Evolutionary conservation across 2,888 invertebrate species (phyloP).

Genomic region (Amiota minor): DNA sequence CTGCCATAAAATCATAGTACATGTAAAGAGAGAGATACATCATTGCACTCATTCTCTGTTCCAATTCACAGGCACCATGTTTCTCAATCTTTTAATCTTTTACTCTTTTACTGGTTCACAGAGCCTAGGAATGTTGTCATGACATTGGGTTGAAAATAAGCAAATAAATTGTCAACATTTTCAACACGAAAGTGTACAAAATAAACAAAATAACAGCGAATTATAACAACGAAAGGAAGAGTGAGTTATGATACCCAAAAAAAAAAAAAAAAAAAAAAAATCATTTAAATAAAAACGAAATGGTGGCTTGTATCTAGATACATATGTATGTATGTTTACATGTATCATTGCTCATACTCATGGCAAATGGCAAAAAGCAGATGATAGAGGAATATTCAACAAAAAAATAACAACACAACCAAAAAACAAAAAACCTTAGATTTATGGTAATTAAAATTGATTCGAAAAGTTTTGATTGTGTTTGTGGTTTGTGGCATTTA

Average conservation of each 20-base stretch:
- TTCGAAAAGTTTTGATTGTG: conserved; percentile 68
- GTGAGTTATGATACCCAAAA: not conserved
- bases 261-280: not conserved
- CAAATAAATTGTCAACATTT: conserved; percentile 49
- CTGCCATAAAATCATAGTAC: conserved; percentile 11
- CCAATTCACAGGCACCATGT: too few species aligned
- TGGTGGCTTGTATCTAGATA: conserved; percentile 4
- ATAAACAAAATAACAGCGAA: conserved; percentile 43
- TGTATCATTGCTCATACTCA: not conserved
- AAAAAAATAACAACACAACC: conserved; percentile 54
- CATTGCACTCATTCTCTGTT: not conserved
- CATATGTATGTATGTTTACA: not conserved
- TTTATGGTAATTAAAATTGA: conserved; percentile 70
- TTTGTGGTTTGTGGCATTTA: conserved; percentile 46
- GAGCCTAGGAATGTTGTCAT: conserved; percentile 40
- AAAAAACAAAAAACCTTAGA: conserved; percentile 20
- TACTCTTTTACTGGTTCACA: not conserved
- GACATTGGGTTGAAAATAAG: conserved; percentile 33
- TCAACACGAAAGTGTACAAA: conserved; percentile 40
- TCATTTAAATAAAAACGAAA: conserved; percentile 7
- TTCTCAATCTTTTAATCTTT: too few species aligned
- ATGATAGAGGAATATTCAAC: conserved; percentile 17
- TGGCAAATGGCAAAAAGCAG: not conserved
- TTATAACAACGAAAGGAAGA: not conserved
- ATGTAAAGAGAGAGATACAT: not conserved